Evolutionary conservation across 2,797 vertebrate species (phyloP).

Genomic region (Gadopsis marmoratus): DNA sequence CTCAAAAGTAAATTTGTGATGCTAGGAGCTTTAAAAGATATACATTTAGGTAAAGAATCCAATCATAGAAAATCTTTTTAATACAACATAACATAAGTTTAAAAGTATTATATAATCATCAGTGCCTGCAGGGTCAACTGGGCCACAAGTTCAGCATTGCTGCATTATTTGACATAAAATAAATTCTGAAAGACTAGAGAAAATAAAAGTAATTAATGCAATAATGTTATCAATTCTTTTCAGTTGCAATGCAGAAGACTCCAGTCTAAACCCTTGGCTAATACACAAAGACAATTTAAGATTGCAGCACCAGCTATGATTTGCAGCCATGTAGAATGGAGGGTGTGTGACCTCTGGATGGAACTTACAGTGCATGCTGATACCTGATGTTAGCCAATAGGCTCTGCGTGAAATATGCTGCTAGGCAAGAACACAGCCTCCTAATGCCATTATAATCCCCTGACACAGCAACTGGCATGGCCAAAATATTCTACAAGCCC

Average conservation of each 20-base stretch:
- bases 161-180: not conserved
- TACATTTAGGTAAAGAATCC: not conserved
- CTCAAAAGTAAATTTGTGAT: not conserved
- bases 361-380: conserved; percentile 81
- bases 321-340: conserved; percentile 73
- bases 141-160: not conserved
- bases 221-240: conserved; percentile 16
- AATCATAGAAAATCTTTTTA: not conserved
- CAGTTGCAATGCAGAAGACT: conserved; percentile 17
- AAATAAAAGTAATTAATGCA: conserved; percentile 22
- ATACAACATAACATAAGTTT: not conserved
- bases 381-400: conserved; percentile 84
- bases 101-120: not conserved
- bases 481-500: conserved; percentile 70
- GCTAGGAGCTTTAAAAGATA: not conserved
- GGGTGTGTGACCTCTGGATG: conserved; percentile 81
- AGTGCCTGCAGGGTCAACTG: not conserved
- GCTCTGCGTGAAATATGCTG: conserved; percentile 80
- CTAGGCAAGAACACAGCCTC: conserved; percentile 79
- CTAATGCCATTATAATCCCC: conserved; percentile 83
- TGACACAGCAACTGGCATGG: conserved; percentile 82
- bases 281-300: conserved; percentile 64
- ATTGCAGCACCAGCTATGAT: conserved; percentile 71
- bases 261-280: conserved; percentile 34
- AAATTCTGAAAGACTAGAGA: not conserved